These are phyloP conservation scores for Ooceraea biroi DNA, from an alignment of 1,140 invertebrate genomes.

Conservation along the genomic window DNA sequence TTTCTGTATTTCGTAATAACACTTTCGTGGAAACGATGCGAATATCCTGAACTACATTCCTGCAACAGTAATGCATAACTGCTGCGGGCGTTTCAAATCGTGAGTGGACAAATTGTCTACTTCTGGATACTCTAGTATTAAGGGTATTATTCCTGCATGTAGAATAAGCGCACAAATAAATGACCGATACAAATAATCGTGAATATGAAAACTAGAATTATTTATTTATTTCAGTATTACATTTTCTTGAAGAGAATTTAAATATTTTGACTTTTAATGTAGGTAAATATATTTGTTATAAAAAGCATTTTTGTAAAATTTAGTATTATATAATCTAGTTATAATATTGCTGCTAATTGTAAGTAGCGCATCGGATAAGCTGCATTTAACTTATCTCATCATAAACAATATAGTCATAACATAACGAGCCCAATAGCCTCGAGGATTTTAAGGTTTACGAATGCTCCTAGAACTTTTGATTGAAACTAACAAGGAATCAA, in stretches of 20 bases:
- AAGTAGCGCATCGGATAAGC: not conserved
- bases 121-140: constrained; percentile 14
- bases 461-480: not conserved
- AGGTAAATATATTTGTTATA: not conserved
- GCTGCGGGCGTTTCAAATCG: constrained; percentile 23
- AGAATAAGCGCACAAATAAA: constrained; percentile 26
- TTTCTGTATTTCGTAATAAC: constrained; percentile 20
- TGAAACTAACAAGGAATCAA: constrained; percentile 27
- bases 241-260: not conserved
- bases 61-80: constrained; percentile 3
- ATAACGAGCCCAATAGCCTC: constrained; percentile 18
- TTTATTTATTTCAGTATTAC: not conserved
- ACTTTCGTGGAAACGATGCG: constrained; percentile 33
- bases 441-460: constrained; percentile 18
- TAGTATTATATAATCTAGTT: not conserved
- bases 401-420: constrained; percentile 14
- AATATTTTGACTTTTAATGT: not conserved
- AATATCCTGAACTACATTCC: constrained; percentile 18
- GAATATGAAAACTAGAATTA: not conserved
- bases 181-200: not conserved
- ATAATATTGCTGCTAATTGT: too few species aligned
- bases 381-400: constrained; percentile 20
- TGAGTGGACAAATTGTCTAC: constrained; percentile 47
- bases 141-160: not conserved
- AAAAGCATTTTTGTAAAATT: not conserved